A percentile compares a stretch with the other conserved stretches of the same genome.
phyloP scores from a whole-genome alignment of 2,888 invertebrate species.

The Perithous albicinctus region DNA sequence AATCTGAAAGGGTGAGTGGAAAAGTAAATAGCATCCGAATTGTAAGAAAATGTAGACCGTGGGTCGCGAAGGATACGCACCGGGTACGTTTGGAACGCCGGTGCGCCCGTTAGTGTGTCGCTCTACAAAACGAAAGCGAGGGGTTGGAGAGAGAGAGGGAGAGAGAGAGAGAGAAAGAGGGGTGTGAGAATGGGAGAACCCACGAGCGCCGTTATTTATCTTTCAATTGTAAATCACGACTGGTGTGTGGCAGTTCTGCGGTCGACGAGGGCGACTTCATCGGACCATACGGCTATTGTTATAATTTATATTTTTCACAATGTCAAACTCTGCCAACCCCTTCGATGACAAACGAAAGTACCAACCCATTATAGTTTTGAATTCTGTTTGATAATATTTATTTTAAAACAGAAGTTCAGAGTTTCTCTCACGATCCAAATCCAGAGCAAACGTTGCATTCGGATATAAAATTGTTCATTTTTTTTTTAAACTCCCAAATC shows the following conservation, averaged over 20 bases:
- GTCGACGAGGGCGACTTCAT: slow-evolving; percentile 50
- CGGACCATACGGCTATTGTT: slow-evolving; percentile 40
- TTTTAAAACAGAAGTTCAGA: background rate
- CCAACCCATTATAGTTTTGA: background rate
- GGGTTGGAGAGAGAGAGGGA: slow-evolving; percentile 52
- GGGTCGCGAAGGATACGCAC: slow-evolving; percentile 15
- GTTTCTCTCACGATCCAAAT: slow-evolving; percentile 12
- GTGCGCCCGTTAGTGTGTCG: slow-evolving; percentile 27
- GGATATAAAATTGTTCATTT: too few species aligned
- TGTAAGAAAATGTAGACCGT: slow-evolving; percentile 8
- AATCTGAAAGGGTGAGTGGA: slow-evolving; percentile 11
- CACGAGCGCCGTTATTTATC: slow-evolving; percentile 58
- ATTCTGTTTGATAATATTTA: slow-evolving; percentile 22
- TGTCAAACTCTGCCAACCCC: slow-evolving; percentile 30
- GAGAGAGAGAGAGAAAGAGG: too few species aligned
- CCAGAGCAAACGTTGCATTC: background rate
- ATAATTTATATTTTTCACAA: slow-evolving; percentile 32
- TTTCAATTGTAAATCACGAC: slow-evolving; percentile 66
- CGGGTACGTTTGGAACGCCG: slow-evolving; percentile 18
- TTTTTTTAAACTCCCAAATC: too few species aligned
- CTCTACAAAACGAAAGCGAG: background rate
- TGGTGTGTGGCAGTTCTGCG: slow-evolving; percentile 44
- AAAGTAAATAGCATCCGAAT: background rate
- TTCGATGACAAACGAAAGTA: slow-evolving; percentile 43
- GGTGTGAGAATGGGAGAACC: slow-evolving; percentile 55